Evolutionary conservation across 2,797 vertebrate genomes (phyloP).

Genomic region (Psittacula echo): DNA sequence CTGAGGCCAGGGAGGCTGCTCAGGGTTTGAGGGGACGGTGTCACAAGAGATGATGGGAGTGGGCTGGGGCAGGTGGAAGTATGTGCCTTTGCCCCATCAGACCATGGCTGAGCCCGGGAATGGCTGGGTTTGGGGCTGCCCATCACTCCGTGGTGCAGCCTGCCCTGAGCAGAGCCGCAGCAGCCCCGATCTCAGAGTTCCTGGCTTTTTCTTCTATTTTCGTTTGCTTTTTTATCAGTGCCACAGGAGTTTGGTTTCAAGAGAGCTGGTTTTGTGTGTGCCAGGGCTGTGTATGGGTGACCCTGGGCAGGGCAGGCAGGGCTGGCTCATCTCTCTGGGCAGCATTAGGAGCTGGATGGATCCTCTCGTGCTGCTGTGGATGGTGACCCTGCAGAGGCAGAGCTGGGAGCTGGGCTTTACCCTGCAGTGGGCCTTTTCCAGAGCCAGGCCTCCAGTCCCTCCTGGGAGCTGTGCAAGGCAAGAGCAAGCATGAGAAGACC

Average conservation of each 20-base stretch:
- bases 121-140: fast-evolving
- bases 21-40: fast-evolving
- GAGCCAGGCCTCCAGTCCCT: neutral
- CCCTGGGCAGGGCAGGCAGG: neutral
- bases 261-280: neutral
- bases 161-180: neutral
- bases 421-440: neutral
- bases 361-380: neutral
- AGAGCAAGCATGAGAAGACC: neutral
- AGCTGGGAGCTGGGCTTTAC: neutral
- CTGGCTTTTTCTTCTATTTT: neutral
- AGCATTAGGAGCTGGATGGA: neutral
- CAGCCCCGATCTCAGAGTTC: fast-evolving
- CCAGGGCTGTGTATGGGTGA: neutral
- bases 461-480: neutral
- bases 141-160: fast-evolving
- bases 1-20: fast-evolving
- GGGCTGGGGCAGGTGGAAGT: neutral
- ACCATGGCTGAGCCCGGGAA: fast-evolving
- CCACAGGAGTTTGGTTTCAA: neutral
- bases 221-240: neutral
- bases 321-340: neutral
- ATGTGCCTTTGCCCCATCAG: fast-evolving
- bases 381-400: neutral
- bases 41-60: fast-evolving